Conservation (phyloP, 2,113 vertebrate genomes). For the Aldabrachelys gigantea region DNA sequence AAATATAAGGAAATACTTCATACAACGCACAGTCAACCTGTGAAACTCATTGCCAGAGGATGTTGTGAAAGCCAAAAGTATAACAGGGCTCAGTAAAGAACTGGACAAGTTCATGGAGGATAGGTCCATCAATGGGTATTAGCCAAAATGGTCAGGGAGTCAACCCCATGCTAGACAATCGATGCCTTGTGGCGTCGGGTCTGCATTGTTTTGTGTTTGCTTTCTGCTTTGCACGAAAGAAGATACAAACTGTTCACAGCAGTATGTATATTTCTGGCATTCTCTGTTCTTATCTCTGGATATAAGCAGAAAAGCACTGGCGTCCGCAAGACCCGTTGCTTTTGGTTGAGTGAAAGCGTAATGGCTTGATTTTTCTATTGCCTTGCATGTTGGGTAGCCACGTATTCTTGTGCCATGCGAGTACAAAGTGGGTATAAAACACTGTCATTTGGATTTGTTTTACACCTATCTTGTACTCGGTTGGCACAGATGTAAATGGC, state of each 20-base stretch:
- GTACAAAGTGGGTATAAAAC: neutral
- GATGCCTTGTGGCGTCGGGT: too few relatives aligned
- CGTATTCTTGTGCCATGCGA: neutral
- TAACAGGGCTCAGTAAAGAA: too few relatives aligned
- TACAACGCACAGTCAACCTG: too few relatives aligned
- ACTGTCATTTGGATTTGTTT: neutral
- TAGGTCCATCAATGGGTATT: too few relatives aligned
- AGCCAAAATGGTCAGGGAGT: too few relatives aligned
- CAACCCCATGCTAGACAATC: neutral
- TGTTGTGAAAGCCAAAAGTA: too few relatives aligned
- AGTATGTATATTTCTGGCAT: neutral
- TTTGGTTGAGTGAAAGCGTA: fast-evolving
- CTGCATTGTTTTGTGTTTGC: neutral
- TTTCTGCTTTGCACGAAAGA: neutral
- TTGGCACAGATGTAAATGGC: neutral
- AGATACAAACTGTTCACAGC: neutral
- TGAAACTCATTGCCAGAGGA: too few relatives aligned
- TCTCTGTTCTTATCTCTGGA: neutral
- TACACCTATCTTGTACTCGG: neutral
- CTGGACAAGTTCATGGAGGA: too few relatives aligned
- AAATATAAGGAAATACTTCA: too few relatives aligned
- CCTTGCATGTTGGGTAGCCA: neutral
- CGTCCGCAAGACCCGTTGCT: neutral
- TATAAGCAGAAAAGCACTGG: neutral
- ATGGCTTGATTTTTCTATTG: neutral